Conservation (phyloP, 2,113 vertebrate species). For the Nanger granti region DNA sequence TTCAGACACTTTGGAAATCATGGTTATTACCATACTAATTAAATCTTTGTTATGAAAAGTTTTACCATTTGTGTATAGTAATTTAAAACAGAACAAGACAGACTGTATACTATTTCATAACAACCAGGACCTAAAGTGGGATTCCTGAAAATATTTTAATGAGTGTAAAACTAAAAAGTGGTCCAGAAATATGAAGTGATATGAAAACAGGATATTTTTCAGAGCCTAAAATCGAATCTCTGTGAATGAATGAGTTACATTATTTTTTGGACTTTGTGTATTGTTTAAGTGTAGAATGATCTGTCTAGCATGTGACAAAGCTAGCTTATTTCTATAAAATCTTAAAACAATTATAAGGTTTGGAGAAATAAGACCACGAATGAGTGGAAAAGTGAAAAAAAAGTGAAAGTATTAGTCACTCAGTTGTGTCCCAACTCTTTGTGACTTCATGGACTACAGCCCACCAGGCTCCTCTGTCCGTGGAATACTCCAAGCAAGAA, state of each 20-base stretch:
- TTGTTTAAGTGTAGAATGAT: neutral
- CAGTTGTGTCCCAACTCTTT: neutral
- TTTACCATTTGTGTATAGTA: conserved; percentile 73
- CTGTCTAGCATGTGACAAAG: neutral
- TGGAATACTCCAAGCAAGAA: neutral
- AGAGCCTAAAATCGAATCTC: neutral
- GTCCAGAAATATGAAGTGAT: neutral
- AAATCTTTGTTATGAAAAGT: conserved; percentile 75
- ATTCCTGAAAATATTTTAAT: conserved; percentile 26
- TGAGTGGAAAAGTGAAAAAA: neutral
- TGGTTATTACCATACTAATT: conserved; percentile 74
- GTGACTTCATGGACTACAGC: neutral
- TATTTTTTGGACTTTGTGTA: neutral
- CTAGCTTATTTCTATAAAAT: neutral
- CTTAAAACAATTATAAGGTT: neutral
- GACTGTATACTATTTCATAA: conserved; percentile 45
- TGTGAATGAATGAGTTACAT: neutral
- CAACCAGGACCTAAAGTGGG: neutral
- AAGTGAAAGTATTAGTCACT: neutral
- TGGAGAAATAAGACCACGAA: conserved; percentile 9
- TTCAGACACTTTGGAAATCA: conserved; percentile 74
- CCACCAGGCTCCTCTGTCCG: neutral
- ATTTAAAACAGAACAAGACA: conserved; percentile 63
- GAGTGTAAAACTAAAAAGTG: neutral
- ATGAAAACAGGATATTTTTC: neutral